Evolutionary conservation across 2,888 invertebrate genomes (phyloP).

Genomic region (Cacoxenus indagator): DNA sequence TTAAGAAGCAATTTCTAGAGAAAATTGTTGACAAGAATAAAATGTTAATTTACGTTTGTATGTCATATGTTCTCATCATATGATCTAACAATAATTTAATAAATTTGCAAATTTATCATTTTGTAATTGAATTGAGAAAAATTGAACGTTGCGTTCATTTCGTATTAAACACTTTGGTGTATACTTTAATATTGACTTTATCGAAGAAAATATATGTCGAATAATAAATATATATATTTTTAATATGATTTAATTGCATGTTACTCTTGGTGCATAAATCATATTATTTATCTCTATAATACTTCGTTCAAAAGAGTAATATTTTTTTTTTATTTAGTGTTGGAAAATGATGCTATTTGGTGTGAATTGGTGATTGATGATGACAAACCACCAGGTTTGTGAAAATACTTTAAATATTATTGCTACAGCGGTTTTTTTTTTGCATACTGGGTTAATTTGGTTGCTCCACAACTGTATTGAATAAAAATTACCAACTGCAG

Average conservation of each 20-base stretch:
- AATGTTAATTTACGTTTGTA: slow-evolving; percentile 22
- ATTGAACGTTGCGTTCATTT: slow-evolving; percentile 2
- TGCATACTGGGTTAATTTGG: too few species aligned
- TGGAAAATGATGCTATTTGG: too few species aligned
- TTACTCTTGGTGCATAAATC: slow-evolving; percentile 10
- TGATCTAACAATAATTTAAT: slow-evolving; percentile 13
- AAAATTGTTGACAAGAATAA: slow-evolving; percentile 39
- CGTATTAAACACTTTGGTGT: background rate
- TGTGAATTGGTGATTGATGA: too few species aligned
- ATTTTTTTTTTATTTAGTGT: too few species aligned
- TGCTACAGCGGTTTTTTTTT: slow-evolving; percentile 11
- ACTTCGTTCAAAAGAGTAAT: too few species aligned
- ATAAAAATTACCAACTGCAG: too few species aligned
- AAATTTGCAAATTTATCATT: slow-evolving; percentile 21
- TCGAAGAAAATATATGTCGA: slow-evolving; percentile 6
- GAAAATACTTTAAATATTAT: background rate
- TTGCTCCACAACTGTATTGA: too few species aligned
- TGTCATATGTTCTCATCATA: slow-evolving; percentile 20
- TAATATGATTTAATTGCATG: slow-evolving; percentile 22
- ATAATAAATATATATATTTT: slow-evolving; percentile 6
- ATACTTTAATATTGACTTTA: background rate
- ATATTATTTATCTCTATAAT: too few species aligned
- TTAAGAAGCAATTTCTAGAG: slow-evolving; percentile 42
- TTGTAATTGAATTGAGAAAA: slow-evolving; percentile 15
- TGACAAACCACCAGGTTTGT: too few species aligned